Evolutionary conservation across 2,113 vertebrate genomes (phyloP), one percentile per base, ranked within the genome.

Genomic region (Apteryx owenii): DNA sequence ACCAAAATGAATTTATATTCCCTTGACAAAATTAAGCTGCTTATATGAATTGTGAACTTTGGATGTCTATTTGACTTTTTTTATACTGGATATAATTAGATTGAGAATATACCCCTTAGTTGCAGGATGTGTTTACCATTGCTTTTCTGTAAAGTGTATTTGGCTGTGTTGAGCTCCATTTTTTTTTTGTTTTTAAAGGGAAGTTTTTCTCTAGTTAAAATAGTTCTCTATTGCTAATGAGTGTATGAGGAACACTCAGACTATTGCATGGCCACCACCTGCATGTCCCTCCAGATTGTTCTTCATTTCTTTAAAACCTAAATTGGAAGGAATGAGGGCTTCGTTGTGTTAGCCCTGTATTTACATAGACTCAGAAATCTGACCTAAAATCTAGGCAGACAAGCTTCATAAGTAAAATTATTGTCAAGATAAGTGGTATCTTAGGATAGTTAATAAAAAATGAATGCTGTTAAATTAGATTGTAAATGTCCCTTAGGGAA

Each of bases 71-170:
- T 4, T 26, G 25, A 2, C 58, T 14, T 11, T 4, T 81, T 81
- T 66, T 73, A 12, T 0, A 2, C 5, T 29, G 31, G 51, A 42
- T 1, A 3, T 66, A 29, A 8, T 40, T 61, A 62, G 5, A 7
- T 75, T 79, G 10, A 71, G 71, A 81, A 42, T 53, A 13, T 54
- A n/a, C 6, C n/a, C 19, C 23, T 72, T 72, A 25, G 12, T 53
- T 51, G 48, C 48, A 36, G 16, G 70, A 50, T n/a, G 33, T 51
- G 12, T 19, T 72, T 72, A 50, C 48, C 33, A 19, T 33, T 42
- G 8, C 7, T 72, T n/a, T 18, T 72, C 18, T 38, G 23, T 26
- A 38, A 51, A 26, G 20, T 10, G 25, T 60, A 9, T 62, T 82
- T 13, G 60, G 20, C 19, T 42, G 2, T 77, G 66, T 3, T 33